Evolutionary conservation across 1,140 invertebrate species (phyloP).

Genomic region (Fopius arisanus): DNA sequence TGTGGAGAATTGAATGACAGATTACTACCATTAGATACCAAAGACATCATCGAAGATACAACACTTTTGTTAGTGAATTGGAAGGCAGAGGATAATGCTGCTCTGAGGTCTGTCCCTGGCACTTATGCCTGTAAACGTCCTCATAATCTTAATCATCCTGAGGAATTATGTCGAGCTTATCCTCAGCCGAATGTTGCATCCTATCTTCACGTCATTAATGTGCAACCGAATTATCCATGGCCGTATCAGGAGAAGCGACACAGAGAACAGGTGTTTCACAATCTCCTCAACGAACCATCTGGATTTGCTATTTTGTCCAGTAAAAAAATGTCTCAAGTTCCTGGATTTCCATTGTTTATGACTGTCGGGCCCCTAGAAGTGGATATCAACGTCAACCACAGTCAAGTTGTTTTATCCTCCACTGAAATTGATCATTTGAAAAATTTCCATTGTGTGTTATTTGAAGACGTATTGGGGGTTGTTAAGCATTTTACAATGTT

Average conservation of each 20-base stretch:
- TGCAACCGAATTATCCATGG: slow-evolving; percentile 63
- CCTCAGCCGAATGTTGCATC: slow-evolving; percentile 46
- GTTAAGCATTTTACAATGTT: slow-evolving; percentile 82
- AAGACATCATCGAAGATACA: slow-evolving; percentile 41
- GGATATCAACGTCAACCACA: slow-evolving; percentile 66
- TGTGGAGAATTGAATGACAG: slow-evolving; percentile 80
- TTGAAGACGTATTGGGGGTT: slow-evolving; percentile 78
- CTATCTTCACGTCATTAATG: slow-evolving; percentile 71
- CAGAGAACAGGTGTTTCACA: slow-evolving; percentile 48
- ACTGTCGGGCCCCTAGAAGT: slow-evolving; percentile 82
- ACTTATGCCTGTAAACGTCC: slow-evolving; percentile 74
- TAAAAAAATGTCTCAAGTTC: slow-evolving; percentile 70
- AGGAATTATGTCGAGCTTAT: slow-evolving; percentile 57
- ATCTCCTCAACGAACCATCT: slow-evolving; percentile 44
- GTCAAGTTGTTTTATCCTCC: slow-evolving; percentile 63
- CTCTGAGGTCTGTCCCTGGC: slow-evolving; percentile 62
- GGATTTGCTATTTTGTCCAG: slow-evolving; percentile 70
- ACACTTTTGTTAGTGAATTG: slow-evolving; percentile 66
- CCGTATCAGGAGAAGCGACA: slow-evolving; percentile 45
- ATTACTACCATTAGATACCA: slow-evolving; percentile 74
- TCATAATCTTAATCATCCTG: slow-evolving; percentile 43
- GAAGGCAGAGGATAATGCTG: slow-evolving; percentile 55
- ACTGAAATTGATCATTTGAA: slow-evolving; percentile 68
- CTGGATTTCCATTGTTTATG: slow-evolving; percentile 87
- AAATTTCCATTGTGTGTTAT: slow-evolving; percentile 68